Conservation (phyloP, 2,797 vertebrate species). For the Hippoglossus hippoglossus region DNA sequence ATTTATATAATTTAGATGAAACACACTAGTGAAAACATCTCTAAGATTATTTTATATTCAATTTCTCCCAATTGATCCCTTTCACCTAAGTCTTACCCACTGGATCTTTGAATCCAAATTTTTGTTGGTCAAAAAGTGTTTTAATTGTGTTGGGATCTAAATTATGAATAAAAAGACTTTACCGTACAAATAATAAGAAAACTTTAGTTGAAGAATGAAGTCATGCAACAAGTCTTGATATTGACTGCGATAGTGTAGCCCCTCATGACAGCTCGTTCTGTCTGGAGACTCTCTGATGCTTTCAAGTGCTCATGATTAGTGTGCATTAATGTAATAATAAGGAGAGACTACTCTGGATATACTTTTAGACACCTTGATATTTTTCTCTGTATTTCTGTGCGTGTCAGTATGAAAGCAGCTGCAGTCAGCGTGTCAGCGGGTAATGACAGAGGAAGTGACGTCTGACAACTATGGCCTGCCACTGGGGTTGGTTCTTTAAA, state of each 20-base stretch:
- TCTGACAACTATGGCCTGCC: constrained; percentile 73
- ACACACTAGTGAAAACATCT: too few species aligned
- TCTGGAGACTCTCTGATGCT: constrained; percentile 14
- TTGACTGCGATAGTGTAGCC: constrained; percentile 9
- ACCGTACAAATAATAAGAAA: too few species aligned
- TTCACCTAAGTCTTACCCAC: too few species aligned
- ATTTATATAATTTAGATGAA: too few species aligned
- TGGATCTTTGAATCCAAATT: too few species aligned
- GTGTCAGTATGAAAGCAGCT: constrained; percentile 74
- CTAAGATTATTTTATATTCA: too few species aligned
- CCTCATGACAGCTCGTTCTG: neutral
- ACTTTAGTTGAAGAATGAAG: constrained; percentile 7
- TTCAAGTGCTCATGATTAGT: constrained; percentile 38
- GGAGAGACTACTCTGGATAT: constrained; percentile 51
- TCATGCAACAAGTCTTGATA: neutral
- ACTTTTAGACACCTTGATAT: constrained; percentile 50
- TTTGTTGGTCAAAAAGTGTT: too few species aligned
- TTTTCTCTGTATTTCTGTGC: constrained; percentile 41
- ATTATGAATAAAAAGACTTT: neutral
- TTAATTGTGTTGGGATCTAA: neutral
- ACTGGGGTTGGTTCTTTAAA: constrained; percentile 63
- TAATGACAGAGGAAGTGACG: constrained; percentile 81
- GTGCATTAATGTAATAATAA: constrained; percentile 49
- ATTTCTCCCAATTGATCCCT: too few species aligned
- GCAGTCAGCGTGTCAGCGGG: constrained; percentile 71